Evolutionary conservation across 2,797 vertebrate species (phyloP), one percentile per base, ranked within the genome.

Genomic region (Typhlichthys eigenmanni): DNA sequence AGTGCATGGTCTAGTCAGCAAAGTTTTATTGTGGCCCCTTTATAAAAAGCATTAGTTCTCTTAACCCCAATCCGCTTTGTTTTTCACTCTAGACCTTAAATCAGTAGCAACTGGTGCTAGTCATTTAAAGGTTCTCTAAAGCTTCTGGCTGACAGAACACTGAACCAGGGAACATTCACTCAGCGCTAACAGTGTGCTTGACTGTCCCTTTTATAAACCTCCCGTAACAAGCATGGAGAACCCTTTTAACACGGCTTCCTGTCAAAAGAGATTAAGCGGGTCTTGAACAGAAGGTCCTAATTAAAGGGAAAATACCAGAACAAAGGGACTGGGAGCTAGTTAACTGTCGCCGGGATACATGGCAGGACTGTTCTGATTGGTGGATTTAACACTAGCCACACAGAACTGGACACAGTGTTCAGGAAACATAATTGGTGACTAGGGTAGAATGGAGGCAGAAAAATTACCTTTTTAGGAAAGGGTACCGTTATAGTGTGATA

Each of bases 281-380:
- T 24, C 46, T 47, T 29, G 51, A 50, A 47, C 66, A 58, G 71
- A 50, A 38, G 63, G 55, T 60, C 45, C 9, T 2, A 53, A 45
- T 74, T 61, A 70, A 66, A 1, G 32, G 9, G 17, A 17, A 16
- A 38, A 32, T 38, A 55, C 48, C 55, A 50, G 47, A 48, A 58
- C 13, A 10, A 12, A 17, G n/a, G 4, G 6, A 51, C 16, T 10
- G 2, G 1, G 14, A 1, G 50, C 11, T 10, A 2, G 9, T 16
- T 19, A 9, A 52, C 16, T 17, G 16, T 52, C 8, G 49, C 49
- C 46, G 0, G 4, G 24, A 54, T 2, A n/a, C 57, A 52, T 8
- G 8, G 50, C 50, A 52, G 9, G 50, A 57, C 57, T 66, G 62
- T 45, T 1, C 56, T 12, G 9, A 17, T 17, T 51, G 49, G 47